These are phyloP conservation scores for Metridium senile DNA, from an alignment of 92 coral and sea anemone genomes.

Conservation along the genomic window DNA sequence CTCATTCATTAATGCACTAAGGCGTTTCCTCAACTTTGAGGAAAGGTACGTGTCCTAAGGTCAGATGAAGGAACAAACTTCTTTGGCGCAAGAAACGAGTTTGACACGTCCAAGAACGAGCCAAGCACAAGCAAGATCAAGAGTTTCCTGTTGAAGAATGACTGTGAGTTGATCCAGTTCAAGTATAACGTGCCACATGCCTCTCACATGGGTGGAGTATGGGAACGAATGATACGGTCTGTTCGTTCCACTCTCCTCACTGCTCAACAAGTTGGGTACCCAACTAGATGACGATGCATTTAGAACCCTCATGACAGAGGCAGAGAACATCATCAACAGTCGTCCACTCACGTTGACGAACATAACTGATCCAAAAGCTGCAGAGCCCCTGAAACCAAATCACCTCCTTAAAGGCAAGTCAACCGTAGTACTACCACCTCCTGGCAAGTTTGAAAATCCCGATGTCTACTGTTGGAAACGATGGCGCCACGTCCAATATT, in stretches of 20 bases:
- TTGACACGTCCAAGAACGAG: constrained; percentile 45
- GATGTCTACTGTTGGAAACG: constrained; percentile 45
- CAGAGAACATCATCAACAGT: constrained; percentile 54
- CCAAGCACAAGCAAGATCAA: constrained; percentile 4
- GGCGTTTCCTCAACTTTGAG: constrained; percentile 44
- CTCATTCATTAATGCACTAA: constrained; percentile 56
- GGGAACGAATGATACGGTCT: constrained; percentile 45
- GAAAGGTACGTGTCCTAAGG: constrained; percentile 45
- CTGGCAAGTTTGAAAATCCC: constrained; percentile 41
- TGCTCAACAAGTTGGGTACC: constrained; percentile 21
- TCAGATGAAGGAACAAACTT: constrained; percentile 55
- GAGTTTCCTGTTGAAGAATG: constrained; percentile 21
- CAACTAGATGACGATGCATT: constrained; percentile 42
- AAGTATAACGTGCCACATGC: constrained; percentile 39
- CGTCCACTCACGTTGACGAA: constrained; percentile 34
- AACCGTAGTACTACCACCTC: constrained; percentile 34
- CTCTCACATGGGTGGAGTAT: constrained; percentile 38
- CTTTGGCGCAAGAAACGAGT: too few species aligned
- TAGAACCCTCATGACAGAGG: constrained; percentile 38
- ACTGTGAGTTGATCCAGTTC: constrained; percentile 56
- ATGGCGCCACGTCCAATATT: constrained; percentile 50
- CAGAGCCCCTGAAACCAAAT: constrained; percentile 48
- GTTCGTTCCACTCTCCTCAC: constrained; percentile 29
- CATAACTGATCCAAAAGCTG: constrained; percentile 27
- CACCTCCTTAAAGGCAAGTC: constrained; percentile 34